Percentiles rank a stretch among this genome's conserved stretches.
Conservation (phyloP, 2,888 invertebrate species). For the Tenodera sinensis region DNA sequence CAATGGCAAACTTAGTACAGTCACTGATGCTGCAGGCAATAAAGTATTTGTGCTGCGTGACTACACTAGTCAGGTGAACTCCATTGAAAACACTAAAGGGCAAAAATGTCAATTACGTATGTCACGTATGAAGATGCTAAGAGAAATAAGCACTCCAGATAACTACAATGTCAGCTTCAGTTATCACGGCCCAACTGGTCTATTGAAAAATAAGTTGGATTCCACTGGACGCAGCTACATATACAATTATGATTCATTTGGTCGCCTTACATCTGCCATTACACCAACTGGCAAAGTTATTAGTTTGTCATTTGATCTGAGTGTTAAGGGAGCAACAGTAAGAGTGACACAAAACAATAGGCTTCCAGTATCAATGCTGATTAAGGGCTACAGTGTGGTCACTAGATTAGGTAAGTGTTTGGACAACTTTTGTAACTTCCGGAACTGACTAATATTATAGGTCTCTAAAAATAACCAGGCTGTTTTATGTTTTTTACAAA, state of each 20-base stretch:
- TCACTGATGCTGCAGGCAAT: constrained; percentile 83
- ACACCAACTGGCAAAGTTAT: constrained; percentile 95
- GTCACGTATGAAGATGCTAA: constrained; percentile 89
- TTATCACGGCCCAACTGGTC: constrained; percentile 85
- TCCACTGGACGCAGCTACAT: constrained; percentile 87
- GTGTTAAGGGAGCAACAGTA: constrained; percentile 84
- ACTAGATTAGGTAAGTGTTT: constrained; percentile 59
- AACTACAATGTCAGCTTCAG: constrained; percentile 92
- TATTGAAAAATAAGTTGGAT: constrained; percentile 84
- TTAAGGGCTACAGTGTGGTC: constrained; percentile 81
- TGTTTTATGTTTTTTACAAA: no score
- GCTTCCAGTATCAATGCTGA: constrained; percentile 78
- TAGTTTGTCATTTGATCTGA: constrained; percentile 82
- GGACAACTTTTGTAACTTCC: no score
- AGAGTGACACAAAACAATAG: constrained; percentile 78
- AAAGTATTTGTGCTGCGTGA: constrained; percentile 80
- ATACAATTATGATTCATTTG: constrained; percentile 93
- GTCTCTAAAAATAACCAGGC: no score
- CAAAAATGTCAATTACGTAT: constrained; percentile 86
- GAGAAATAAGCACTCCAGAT: constrained; percentile 86
- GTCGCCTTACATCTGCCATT: constrained; percentile 83
- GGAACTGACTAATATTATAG: no score
- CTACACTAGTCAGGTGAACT: constrained; percentile 84
- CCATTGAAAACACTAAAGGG: constrained; percentile 90
- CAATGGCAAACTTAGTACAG: constrained; percentile 89